Base-by-base conservation (phyloP, 2,113 vertebrate genomes). In the Zapornia atra region DNA sequence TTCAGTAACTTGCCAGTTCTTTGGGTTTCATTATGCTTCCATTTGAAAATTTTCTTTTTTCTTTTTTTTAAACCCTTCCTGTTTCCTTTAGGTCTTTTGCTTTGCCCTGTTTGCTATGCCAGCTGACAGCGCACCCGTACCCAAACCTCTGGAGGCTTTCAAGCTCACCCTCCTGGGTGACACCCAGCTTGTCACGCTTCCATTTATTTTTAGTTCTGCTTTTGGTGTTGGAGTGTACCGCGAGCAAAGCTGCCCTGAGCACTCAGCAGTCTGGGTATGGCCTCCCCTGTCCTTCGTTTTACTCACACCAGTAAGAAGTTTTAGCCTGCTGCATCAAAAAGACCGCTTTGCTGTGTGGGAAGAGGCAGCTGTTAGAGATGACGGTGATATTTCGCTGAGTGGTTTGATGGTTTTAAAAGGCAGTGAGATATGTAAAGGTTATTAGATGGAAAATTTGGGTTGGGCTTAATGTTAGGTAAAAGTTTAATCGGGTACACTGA, bases 61-160 rank as follows among this genome's bases (percentile, higher is more conserved):
- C 15, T 16, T 42, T 42, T 44, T 46, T 46, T 46, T 19, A 46
- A 46, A 86, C 8, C 29, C 26, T 82, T 42, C 17, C 29, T 40
- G 26, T 38, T 88, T 61, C 28, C 80, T 82, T 95, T 22, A 77
- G 25, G 26, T n/a, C 48, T 40, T 70, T 79, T 4, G 18, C 26
- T 82, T 31, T 19, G 9, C 46, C 2, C n/a, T 85, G 3, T 12
- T 68, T 72, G 61, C 22, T 34, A 29, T 20, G 10, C 3, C 24
- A 85, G 34, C 31, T 61, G 59, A 36, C 26, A n/a, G 59, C 31
- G 8, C 44, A 31, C 10, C 16, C 4, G 2, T 9, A 24, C 28
- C 12, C 15, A 1, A 1, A 6, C 8, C 7, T 34, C 7, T 4
- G 44, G 8, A 1, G 12, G 29, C 34, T 80, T 70, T 51, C 11